These are phyloP conservation scores for Papilio protenor DNA, from an alignment of 2,888 invertebrate species.

Conservation along the genomic window DNA sequence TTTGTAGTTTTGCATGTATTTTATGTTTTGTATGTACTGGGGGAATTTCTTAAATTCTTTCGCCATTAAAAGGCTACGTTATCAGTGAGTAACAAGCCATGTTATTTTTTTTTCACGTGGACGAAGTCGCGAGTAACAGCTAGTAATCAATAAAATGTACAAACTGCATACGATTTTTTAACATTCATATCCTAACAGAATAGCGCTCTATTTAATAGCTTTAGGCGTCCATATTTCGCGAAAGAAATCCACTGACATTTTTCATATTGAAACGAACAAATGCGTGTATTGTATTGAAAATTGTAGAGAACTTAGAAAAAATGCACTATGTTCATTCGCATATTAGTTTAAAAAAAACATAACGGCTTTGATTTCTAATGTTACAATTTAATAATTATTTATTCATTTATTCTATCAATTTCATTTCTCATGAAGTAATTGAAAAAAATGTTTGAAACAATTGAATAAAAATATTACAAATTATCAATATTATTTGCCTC, in stretches of 20 bases:
- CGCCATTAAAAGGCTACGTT: too few relatives aligned
- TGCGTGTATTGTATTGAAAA: not conserved
- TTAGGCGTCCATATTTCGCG: not conserved
- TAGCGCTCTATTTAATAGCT: slow-evolving; percentile 3
- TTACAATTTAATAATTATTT: not conserved
- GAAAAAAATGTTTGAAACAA: not conserved
- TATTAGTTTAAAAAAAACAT: not conserved
- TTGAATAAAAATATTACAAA: not conserved
- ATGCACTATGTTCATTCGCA: not conserved
- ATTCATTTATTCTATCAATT: not conserved
- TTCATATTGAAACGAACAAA: not conserved
- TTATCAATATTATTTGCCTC: not conserved
- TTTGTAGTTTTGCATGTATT: too few relatives aligned
- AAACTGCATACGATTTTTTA: not conserved
- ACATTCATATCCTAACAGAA: not conserved
- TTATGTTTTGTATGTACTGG: too few relatives aligned
- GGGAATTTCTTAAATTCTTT: too few relatives aligned
- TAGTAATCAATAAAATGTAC: not conserved
- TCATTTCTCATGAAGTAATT: not conserved
- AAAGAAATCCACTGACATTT: not conserved
- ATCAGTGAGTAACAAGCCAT: too few relatives aligned
- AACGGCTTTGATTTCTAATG: not conserved
- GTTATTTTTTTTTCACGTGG: too few relatives aligned
- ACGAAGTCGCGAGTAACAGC: too few relatives aligned
- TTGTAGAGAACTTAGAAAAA: not conserved